A percentile compares a stretch with the other conserved stretches of the same genome.
phyloP scores from a whole-genome alignment of 1,140 invertebrate genomes.

The Megalonaias nervosa region DNA sequence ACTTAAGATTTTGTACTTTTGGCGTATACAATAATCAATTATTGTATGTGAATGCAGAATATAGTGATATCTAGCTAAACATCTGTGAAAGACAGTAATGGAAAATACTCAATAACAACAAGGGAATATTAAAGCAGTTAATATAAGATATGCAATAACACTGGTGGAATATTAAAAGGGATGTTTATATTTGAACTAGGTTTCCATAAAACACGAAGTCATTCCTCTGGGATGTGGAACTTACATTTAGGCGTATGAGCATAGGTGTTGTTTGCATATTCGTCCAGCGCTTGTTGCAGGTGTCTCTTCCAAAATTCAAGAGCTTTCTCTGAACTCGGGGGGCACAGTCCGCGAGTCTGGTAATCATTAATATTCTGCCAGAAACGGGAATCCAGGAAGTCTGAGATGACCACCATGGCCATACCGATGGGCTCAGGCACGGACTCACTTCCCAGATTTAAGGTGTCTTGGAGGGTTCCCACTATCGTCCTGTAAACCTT shows the following conservation, averaged over 20 bases:
- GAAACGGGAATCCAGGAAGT: slow-evolving; percentile 20
- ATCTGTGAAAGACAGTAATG: too few relatives aligned
- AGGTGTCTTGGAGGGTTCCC: slow-evolving; percentile 19
- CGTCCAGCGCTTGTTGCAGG: slow-evolving; percentile 24
- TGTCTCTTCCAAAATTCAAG: slow-evolving; percentile 8
- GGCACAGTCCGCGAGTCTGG: slow-evolving; percentile 30
- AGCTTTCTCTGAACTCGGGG: slow-evolving; percentile 29
- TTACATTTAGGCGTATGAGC: slow-evolving; percentile 23
- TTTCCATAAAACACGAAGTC: too few relatives aligned
- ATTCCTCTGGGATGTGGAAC: not conserved
- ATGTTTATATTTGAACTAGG: too few relatives aligned
- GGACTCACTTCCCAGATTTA: slow-evolving; percentile 18
- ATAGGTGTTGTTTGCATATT: slow-evolving; percentile 9
- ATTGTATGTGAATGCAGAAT: too few relatives aligned
- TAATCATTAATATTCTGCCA: slow-evolving; percentile 31
- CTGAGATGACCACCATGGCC: slow-evolving; percentile 16
- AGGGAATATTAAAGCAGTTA: too few relatives aligned
- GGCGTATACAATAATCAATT: too few relatives aligned
- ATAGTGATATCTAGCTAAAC: too few relatives aligned
- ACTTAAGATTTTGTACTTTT: too few relatives aligned
- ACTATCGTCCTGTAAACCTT: slow-evolving; percentile 18
- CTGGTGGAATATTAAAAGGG: too few relatives aligned
- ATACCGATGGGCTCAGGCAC: slow-evolving; percentile 31
- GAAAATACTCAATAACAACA: too few relatives aligned
- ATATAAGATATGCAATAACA: too few relatives aligned